These are phyloP conservation scores for Nansenia antarctica DNA, from an alignment of 2,113 vertebrate species.

Conservation along the genomic window DNA sequence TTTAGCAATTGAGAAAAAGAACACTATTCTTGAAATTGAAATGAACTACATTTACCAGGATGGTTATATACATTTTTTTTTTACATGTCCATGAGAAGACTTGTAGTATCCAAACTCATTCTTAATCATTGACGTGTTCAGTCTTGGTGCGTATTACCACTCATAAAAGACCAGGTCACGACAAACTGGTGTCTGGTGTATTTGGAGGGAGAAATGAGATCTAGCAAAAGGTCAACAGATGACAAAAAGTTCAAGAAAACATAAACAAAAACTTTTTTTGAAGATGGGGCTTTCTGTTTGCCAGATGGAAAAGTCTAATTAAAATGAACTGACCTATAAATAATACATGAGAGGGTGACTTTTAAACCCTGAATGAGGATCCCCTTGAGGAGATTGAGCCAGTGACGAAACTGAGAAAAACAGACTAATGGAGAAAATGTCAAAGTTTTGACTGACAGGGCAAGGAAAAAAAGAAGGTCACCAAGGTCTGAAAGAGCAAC, in stretches of 20 bases:
- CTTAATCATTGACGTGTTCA: too few species aligned
- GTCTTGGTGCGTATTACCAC: too few species aligned
- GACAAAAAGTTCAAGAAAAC: conserved; percentile 23
- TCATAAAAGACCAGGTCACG: conserved; percentile 22
- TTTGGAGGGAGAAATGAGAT: conserved; percentile 27
- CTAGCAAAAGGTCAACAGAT: conserved; percentile 50
- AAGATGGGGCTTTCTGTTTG: conserved; percentile 34
- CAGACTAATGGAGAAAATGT: conserved; percentile 5
- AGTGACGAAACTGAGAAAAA: background rate
- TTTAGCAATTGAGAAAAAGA: too few species aligned
- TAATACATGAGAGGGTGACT: conserved; percentile 36
- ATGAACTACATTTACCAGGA: too few species aligned
- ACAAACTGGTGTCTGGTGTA: conserved; percentile 16
- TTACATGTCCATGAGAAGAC: too few species aligned
- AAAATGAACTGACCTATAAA: conserved; percentile 49
- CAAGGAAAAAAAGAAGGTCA: background rate
- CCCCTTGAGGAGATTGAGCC: background rate
- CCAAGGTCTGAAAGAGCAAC: background rate
- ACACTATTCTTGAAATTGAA: too few species aligned
- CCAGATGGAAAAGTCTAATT: conserved; percentile 40
- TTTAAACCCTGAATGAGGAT: conserved; percentile 13
- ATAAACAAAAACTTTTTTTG: conserved; percentile 34
- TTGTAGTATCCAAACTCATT: too few species aligned
- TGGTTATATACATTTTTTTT: too few species aligned
- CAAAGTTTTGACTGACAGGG: conserved; percentile 1